Evolutionary conservation across 2,797 vertebrate species (phyloP).

Genomic region (Chanos chanos): DNA sequence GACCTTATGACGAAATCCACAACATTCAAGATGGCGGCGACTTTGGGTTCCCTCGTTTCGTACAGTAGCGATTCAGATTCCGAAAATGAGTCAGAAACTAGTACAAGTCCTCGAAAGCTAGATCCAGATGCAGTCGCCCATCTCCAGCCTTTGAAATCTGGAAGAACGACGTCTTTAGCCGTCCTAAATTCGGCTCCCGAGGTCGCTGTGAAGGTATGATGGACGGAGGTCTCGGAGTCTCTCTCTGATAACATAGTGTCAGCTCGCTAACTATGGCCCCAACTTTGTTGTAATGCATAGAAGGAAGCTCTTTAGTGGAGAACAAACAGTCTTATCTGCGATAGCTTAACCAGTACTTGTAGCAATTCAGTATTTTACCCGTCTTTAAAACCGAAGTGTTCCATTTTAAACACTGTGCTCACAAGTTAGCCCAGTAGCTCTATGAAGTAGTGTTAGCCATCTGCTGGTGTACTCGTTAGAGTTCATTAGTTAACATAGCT

Average conservation of each 20-base stretch:
- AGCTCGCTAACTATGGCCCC: not conserved
- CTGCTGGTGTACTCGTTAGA: not conserved
- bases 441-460: not conserved
- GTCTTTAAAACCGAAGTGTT: too few relatives aligned
- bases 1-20: slow-evolving; percentile 53
- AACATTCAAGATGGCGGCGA: slow-evolving; percentile 84
- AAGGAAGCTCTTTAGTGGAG: too few relatives aligned
- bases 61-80: slow-evolving; percentile 87
- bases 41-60: slow-evolving; percentile 78
- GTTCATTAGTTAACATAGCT: not conserved
- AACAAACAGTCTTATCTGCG: not conserved
- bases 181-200: slow-evolving; percentile 87
- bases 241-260: not conserved
- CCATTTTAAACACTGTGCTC: too few relatives aligned
- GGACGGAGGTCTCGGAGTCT: not conserved
- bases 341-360: not conserved
- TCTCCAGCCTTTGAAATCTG: slow-evolving; percentile 57
- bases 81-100: slow-evolving; percentile 74
- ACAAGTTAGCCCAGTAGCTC: too few relatives aligned
- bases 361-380: too few relatives aligned
- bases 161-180: slow-evolving; percentile 53
- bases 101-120: slow-evolving; percentile 40
- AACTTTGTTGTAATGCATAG: too few relatives aligned
- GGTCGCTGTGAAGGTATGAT: slow-evolving; percentile 92
- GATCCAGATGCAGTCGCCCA: slow-evolving; percentile 67